phyloP scores from a whole-genome alignment of 2,888 invertebrate species.

The Dendrolimus pini region DNA sequence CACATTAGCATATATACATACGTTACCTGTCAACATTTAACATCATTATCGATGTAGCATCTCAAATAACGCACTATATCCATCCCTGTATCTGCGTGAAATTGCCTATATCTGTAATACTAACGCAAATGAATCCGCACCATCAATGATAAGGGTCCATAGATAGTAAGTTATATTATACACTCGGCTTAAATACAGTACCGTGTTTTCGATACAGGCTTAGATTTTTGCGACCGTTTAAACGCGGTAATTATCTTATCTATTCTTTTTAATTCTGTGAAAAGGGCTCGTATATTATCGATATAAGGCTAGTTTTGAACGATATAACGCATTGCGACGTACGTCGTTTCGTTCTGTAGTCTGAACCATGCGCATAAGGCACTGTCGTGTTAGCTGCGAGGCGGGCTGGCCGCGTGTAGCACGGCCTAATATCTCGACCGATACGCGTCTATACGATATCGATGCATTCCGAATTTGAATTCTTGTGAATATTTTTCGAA shows the following conservation, averaged over 20 bases:
- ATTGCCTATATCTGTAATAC: no score
- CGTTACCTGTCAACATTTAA: no score
- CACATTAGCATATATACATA: no score
- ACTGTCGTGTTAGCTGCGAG: conserved; percentile 36
- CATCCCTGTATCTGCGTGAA: no score
- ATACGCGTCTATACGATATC: background rate
- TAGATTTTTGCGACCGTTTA: no score
- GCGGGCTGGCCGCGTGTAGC: conserved; percentile 15
- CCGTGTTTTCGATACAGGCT: no score
- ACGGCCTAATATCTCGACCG: conserved; percentile 3
- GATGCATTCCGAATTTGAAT: conserved; percentile 3
- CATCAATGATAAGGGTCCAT: no score
- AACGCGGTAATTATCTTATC: background rate
- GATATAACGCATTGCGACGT: conserved; percentile 70
- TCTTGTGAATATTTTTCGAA: background rate
- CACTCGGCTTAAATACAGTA: no score
- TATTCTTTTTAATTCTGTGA: background rate
- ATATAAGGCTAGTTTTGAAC: conserved; percentile 43
- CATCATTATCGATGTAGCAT: no score
- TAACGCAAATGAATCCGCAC: no score
- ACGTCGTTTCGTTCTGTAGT: conserved; percentile 49
- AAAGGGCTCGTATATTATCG: conserved; percentile 2
- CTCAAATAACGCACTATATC: no score
- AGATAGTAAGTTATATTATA: no score
- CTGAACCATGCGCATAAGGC: conserved; percentile 67